Conservation (phyloP, 2,797 vertebrate species). For the Adelosebastes latens region DNA sequence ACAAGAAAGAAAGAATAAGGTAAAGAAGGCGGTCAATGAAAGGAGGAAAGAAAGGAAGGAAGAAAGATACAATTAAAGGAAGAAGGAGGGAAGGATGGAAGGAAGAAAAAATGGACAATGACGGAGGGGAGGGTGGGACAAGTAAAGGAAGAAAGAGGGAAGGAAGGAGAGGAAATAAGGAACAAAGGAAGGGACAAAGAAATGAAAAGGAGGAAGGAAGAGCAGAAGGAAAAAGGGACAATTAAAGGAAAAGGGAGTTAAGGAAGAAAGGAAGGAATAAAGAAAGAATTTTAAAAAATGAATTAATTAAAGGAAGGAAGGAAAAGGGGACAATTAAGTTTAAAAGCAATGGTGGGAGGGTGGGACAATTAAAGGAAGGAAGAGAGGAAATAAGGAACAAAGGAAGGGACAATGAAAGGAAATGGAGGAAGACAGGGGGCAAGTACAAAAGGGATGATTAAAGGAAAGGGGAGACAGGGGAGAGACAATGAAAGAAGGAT, state of each 20-base stretch:
- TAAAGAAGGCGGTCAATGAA: too few relatives aligned
- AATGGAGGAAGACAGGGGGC: not conserved
- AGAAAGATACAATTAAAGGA: not conserved
- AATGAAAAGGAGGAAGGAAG: not conserved
- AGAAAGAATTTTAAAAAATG: not conserved
- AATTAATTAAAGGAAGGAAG: too few relatives aligned
- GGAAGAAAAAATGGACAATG: not conserved
- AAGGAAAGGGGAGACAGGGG: too few relatives aligned
- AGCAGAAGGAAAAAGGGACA: not conserved
- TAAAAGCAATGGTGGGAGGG: too few relatives aligned
- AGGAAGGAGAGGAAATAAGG: too few relatives aligned
- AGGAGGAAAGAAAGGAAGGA: not conserved
- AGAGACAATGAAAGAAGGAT: not conserved
- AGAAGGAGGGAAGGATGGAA: not conserved
- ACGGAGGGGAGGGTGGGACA: not conserved
- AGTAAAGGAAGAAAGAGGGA: not conserved
- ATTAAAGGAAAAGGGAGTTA: not conserved
- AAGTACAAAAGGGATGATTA: not conserved
- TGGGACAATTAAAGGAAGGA: not conserved
- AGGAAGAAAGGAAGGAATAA: too few relatives aligned
- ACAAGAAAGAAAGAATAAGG: not conserved
- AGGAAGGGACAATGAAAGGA: not conserved
- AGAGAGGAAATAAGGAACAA: not conserved
- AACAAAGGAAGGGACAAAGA: not conserved
- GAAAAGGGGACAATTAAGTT: not conserved